Conservation (phyloP, 2,888 invertebrate species). For the Amaurobius ferox region DNA sequence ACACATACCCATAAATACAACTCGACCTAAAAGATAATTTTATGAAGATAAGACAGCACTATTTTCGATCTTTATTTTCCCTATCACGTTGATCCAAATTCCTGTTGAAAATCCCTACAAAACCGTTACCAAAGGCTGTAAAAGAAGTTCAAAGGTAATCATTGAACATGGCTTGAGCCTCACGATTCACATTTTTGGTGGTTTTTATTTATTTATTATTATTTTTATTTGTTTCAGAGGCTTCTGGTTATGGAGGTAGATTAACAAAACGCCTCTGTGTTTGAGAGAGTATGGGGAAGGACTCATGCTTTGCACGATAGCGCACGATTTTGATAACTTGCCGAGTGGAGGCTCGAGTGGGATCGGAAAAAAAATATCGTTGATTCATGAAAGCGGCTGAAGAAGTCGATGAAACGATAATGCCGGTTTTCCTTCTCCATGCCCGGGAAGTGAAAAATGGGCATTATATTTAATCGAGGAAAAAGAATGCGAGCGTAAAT, state of each 20-base stretch:
- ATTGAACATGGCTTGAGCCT: conserved; percentile 2
- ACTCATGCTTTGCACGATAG: conserved; percentile 14
- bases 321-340: conserved; percentile 12
- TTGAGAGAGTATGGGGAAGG: conserved; percentile 36
- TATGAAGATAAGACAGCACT: neutral
- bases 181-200: conserved; percentile 24
- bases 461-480: neutral
- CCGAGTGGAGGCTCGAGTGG: conserved; percentile 33
- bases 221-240: conserved; percentile 20
- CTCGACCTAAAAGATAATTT: neutral
- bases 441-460: neutral
- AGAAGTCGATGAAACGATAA: neutral
- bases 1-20: conserved; percentile 8
- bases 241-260: conserved; percentile 22
- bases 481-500: neutral
- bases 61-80: conserved; percentile 8
- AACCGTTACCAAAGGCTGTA: neutral
- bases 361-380: conserved; percentile 15
- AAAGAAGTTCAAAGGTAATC: conserved; percentile 25
- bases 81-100: conserved; percentile 4
- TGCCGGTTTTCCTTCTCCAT: neutral
- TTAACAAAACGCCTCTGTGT: conserved; percentile 62
- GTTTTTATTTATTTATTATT: neutral
- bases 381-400: neutral
- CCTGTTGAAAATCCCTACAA: conserved; percentile 11